Evolutionary conservation across 2,113 vertebrate species (phyloP).

Genomic region (Ictalurus punctatus): DNA sequence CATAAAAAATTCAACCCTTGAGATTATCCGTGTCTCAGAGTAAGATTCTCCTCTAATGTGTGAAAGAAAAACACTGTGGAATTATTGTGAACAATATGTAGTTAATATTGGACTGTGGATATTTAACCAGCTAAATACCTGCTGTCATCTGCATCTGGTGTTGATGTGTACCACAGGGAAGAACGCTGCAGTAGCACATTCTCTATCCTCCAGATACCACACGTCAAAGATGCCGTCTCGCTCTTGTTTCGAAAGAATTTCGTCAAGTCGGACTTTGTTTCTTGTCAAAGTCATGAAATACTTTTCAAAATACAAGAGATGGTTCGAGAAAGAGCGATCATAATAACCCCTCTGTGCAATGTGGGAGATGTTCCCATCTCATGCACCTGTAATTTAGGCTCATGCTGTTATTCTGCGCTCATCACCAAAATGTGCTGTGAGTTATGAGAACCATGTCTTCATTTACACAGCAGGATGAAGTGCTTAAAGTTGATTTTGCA

Average conservation of each 20-base stretch:
- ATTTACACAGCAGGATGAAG: conserved; percentile 3
- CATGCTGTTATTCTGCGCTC: neutral
- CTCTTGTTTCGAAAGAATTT: neutral
- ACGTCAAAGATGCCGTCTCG: neutral
- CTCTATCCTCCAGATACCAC: neutral
- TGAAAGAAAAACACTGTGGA: neutral
- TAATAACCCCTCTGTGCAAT: neutral
- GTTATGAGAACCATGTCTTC: neutral
- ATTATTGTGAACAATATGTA: neutral
- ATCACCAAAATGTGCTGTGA: conserved; percentile 6
- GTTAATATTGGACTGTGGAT: neutral
- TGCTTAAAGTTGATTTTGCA: neutral
- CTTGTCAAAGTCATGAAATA: neutral
- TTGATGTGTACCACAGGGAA: neutral
- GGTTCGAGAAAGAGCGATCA: neutral
- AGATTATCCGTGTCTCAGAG: neutral
- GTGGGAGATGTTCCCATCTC: neutral
- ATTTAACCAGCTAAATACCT: neutral
- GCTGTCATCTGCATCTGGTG: neutral
- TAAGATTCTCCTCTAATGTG: neutral
- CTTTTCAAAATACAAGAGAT: neutral
- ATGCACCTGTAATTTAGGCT: neutral
- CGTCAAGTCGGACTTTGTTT: neutral
- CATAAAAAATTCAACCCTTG: neutral
- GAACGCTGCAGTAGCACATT: neutral